Conservation (phyloP, 2,888 invertebrate species). For the Eilema sororculum region DNA sequence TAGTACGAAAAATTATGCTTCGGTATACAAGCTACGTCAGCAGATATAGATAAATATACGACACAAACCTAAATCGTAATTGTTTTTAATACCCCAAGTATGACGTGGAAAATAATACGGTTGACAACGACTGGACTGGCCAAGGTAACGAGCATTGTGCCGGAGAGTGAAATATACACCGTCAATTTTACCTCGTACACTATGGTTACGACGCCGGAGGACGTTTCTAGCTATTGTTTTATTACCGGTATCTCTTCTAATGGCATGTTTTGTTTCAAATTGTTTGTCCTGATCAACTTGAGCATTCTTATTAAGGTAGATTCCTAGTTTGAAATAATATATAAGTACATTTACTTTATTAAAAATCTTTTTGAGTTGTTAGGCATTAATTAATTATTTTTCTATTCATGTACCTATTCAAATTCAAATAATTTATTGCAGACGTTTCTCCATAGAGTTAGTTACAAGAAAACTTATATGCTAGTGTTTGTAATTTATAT, state of each 20-base stretch:
- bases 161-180: constrained; percentile 27
- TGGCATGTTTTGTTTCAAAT: constrained; percentile 29
- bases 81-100: background rate
- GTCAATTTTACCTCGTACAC: constrained; percentile 20
- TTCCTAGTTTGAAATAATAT: background rate
- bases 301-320: background rate
- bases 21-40: background rate
- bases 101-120: constrained; percentile 58
- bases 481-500: too few species aligned
- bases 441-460: too few species aligned
- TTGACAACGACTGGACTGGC: constrained; percentile 54
- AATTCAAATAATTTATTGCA: too few species aligned
- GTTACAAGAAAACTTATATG: too few species aligned
- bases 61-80: background rate
- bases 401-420: too few species aligned
- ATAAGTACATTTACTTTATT: background rate
- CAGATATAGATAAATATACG: background rate
- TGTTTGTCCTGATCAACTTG: constrained; percentile 24
- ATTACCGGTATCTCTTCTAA: constrained; percentile 35
- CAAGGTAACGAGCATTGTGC: constrained; percentile 61
- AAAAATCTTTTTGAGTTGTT: too few species aligned
- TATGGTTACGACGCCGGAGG: constrained; percentile 19
- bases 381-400: too few species aligned
- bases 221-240: constrained; percentile 23
- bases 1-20: background rate